These are phyloP conservation scores for Drosophila virilis DNA, from an alignment of 1,140 invertebrate species.

Conservation along the genomic window DNA sequence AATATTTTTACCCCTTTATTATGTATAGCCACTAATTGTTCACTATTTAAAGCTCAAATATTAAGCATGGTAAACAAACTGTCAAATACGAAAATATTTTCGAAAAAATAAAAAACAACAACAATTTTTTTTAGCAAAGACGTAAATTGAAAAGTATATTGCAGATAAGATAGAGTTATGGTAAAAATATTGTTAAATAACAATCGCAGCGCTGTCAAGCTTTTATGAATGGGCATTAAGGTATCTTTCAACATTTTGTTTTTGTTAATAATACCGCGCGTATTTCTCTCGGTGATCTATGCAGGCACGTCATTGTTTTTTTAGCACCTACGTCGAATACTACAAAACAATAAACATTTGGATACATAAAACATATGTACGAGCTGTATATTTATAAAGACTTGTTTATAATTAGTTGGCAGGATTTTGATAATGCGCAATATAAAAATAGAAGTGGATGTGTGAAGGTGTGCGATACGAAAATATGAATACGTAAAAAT, in stretches of 20 bases:
- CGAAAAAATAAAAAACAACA: background rate
- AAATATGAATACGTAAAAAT: conserved; percentile 8
- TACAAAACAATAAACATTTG: conserved; percentile 68
- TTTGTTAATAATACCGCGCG: conserved; percentile 24
- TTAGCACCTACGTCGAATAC: conserved; percentile 37
- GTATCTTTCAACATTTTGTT: conserved; percentile 13
- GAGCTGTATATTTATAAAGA: conserved; percentile 29
- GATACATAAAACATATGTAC: conserved; percentile 41
- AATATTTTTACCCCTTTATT: background rate
- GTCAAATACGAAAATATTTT: conserved; percentile 45
- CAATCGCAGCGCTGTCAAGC: conserved; percentile 21
- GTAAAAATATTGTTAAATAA: conserved; percentile 16
- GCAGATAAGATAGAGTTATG: conserved; percentile 11
- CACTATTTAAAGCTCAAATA: conserved; percentile 31
- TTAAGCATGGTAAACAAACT: conserved; percentile 53
- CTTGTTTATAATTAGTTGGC: conserved; percentile 72
- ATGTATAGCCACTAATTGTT: conserved; percentile 3
- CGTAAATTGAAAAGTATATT: conserved; percentile 52
- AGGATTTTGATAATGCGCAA: conserved; percentile 50
- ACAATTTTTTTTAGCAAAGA: too few relatives aligned
- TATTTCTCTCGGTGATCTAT: conserved; percentile 47
- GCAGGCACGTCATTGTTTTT: conserved; percentile 67
- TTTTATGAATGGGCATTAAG: conserved; percentile 68
- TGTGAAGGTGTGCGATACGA: conserved; percentile 41
- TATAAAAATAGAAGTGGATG: conserved; percentile 63